These are phyloP conservation scores for Schizopygopsis malacanthus DNA, from an alignment of 2,797 vertebrate genomes.

Conservation along the genomic window DNA sequence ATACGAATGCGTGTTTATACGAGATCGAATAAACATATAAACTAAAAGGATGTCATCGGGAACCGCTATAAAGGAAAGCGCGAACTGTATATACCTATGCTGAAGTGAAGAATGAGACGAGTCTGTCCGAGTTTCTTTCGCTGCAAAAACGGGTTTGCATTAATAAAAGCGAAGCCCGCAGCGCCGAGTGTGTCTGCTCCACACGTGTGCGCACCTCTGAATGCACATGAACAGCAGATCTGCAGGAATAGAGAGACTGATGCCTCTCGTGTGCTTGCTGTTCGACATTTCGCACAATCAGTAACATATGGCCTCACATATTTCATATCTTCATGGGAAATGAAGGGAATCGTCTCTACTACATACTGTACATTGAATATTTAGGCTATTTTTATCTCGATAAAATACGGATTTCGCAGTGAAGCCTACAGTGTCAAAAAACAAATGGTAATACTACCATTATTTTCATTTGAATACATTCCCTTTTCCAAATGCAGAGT, in stretches of 20 bases:
- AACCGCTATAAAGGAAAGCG: slow-evolving; percentile 14
- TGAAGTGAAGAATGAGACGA: slow-evolving; percentile 53
- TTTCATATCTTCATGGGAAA: background rate
- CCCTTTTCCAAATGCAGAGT: background rate
- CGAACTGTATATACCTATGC: slow-evolving; percentile 61
- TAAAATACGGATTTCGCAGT: background rate
- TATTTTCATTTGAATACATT: background rate
- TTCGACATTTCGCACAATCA: slow-evolving; percentile 36
- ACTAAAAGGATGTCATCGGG: background rate
- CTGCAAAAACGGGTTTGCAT: slow-evolving; percentile 65
- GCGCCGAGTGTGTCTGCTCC: slow-evolving; percentile 67
- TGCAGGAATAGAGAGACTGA: slow-evolving; percentile 32
- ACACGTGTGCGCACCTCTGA: slow-evolving; percentile 68
- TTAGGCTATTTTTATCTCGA: background rate
- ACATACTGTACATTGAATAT: background rate
- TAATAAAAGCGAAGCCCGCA: slow-evolving; percentile 71
- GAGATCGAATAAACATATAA: background rate
- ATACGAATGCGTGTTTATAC: background rate
- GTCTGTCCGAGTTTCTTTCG: slow-evolving; percentile 52
- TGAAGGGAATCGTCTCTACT: background rate
- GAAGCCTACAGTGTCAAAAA: background rate
- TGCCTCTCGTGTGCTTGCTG: slow-evolving; percentile 25
- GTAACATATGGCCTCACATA: slow-evolving; percentile 6
- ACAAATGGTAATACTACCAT: background rate
- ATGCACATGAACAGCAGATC: slow-evolving; percentile 54